Evolutionary conservation across 2,113 vertebrate genomes (phyloP).

Genomic region (Sander lucioperca): DNA sequence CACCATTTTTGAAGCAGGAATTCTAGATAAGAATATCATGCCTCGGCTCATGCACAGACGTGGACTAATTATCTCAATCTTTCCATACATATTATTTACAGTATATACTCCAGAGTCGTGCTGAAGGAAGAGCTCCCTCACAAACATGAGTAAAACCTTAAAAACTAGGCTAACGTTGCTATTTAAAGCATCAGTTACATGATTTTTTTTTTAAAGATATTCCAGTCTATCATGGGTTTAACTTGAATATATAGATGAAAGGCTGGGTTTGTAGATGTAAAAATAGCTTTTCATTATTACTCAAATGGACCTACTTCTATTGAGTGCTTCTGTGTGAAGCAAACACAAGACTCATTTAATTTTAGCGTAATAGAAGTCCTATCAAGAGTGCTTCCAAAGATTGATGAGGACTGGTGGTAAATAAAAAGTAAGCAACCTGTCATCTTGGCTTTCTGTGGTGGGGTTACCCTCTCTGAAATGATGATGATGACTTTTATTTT

Average conservation of each 20-base stretch:
- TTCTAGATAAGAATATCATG: slow-evolving; percentile 32
- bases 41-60: background rate
- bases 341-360: slow-evolving; percentile 16
- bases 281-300: slow-evolving; percentile 30
- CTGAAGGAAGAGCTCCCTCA: slow-evolving; percentile 31
- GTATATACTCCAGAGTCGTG: slow-evolving; percentile 29
- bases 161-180: slow-evolving; percentile 48
- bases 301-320: slow-evolving; percentile 19
- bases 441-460: background rate
- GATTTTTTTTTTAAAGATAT: slow-evolving; percentile 7
- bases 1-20: slow-evolving; percentile 29
- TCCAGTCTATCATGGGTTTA: slow-evolving; percentile 26
- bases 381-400: background rate
- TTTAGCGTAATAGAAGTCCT: background rate
- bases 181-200: slow-evolving; percentile 56
- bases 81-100: slow-evolving; percentile 37
- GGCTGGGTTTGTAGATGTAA: slow-evolving; percentile 12
- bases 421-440: background rate
- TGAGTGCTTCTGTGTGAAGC: background rate
- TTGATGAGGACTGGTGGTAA: background rate
- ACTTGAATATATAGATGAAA: slow-evolving; percentile 35
- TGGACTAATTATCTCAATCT: slow-evolving; percentile 62
- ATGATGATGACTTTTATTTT: slow-evolving; percentile 3
- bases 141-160: slow-evolving; percentile 49
- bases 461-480: background rate